Base-by-base conservation (phyloP, 2,888 invertebrate species). In the Lordiphosa fenestrarum region DNA sequence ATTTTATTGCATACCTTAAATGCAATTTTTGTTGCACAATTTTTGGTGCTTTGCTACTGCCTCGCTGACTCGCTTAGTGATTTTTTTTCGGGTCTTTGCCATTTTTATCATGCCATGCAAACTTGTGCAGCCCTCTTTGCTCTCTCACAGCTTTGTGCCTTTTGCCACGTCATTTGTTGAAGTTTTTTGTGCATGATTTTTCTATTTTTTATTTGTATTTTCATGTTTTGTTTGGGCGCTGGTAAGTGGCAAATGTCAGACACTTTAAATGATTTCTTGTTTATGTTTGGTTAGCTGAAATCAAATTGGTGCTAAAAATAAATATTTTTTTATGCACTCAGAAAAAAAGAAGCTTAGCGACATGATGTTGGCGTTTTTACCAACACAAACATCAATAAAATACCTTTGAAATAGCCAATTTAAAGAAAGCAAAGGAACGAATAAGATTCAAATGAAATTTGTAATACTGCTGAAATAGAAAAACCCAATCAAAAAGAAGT, bases 1-100 rank as follows among this genome's bases (percentile, higher is more conserved):
- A 65, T 65, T 57, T 58, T 60, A 65, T 71, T 81, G 65, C 65
- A 64, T 65, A 64, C 65, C 65, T 65, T 65, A 59, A 65, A 65
- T 65, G 65, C 59, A 65, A 65, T 65, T 65, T 65, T 65, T 65
- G 50, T 44, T 58, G 65, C 49, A 59, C 64, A 63, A 63, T 63
- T 63, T 63, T 63, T 63, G 62, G 63, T 46, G 63, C 62, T 54
- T 46, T 44, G 50, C 42, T 35, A 41, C 33, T 15, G 41, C 40
- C 41, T 46, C 23, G 40, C 42, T 42, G 37, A 36, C 23, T 12
- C 37, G 19, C 30, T 47, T 6, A 21, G 4, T 12, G 21, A 21
- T 36, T 23, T 7, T 12, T n/a, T 19, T 36, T 55, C 30, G 33
- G n/a, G 52, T 48, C 49, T 59, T 53, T 53, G 36, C 60, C 62